phyloP scores from a whole-genome alignment of 2,113 vertebrate genomes.

The Dinomys branickii region DNA sequence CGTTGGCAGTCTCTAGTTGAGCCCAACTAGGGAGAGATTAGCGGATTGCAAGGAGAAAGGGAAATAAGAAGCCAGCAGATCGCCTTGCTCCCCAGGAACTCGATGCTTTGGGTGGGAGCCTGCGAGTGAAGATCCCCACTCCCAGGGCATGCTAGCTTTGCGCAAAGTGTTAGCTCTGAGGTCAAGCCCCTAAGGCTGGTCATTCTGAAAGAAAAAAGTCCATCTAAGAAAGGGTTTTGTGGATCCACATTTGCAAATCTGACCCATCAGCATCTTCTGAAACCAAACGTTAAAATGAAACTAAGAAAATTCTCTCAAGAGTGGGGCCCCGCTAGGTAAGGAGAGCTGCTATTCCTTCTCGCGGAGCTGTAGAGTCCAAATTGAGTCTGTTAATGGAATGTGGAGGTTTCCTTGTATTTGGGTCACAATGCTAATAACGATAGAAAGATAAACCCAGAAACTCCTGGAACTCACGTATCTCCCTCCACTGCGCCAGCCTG shows the following conservation, averaged over 20 bases:
- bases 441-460: constrained; percentile 28
- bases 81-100: neutral
- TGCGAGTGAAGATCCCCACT: neutral
- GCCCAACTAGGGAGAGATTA: constrained; percentile 51
- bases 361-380: neutral
- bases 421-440: neutral
- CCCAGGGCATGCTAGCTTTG: neutral
- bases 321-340: neutral
- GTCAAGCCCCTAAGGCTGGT: neutral
- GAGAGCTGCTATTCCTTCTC: neutral
- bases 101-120: accelerated
- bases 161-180: too few relatives aligned
- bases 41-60: neutral
- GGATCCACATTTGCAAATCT: neutral
- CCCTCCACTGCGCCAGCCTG: neutral
- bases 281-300: constrained; percentile 16
- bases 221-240: neutral
- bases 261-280: neutral
- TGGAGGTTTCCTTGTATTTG: constrained; percentile 66
- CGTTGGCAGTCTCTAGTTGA: constrained; percentile 52
- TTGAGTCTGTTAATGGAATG: constrained; percentile 45
- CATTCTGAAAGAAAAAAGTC: neutral
- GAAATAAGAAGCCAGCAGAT: neutral
- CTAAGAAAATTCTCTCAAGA: neutral
- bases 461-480: constrained; percentile 60